These are phyloP conservation scores for Valencia hispanica DNA, from an alignment of 2,797 vertebrate genomes.

Conservation along the genomic window DNA sequence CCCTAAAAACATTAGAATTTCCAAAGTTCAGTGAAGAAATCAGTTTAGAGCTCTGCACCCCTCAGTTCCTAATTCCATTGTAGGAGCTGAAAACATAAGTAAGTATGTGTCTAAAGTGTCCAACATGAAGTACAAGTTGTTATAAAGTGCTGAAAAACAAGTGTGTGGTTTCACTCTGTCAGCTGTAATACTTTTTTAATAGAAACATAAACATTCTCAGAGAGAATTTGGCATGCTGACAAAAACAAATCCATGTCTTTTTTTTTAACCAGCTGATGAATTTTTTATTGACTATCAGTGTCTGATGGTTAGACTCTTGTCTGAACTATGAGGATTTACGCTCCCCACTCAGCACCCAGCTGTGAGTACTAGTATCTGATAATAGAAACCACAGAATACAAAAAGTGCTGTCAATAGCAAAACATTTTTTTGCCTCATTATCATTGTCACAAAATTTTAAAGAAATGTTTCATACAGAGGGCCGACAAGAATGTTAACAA, in stretches of 20 bases:
- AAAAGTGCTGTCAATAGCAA: slow-evolving; percentile 57
- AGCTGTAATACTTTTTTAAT: slow-evolving; percentile 31
- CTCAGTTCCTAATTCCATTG: background rate
- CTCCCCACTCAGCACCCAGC: slow-evolving; percentile 53
- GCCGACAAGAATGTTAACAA: slow-evolving; percentile 9
- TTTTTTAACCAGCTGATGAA: slow-evolving; percentile 56
- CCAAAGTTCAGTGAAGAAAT: slow-evolving; percentile 1
- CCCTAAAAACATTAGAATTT: background rate
- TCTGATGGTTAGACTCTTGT: slow-evolving; percentile 58
- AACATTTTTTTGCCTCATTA: slow-evolving; percentile 39
- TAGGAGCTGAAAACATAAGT: background rate
- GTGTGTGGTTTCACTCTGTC: slow-evolving; percentile 33
- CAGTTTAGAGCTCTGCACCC: background rate
- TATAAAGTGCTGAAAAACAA: slow-evolving; percentile 51
- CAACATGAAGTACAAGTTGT: slow-evolving; percentile 11
- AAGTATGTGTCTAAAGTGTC: background rate
- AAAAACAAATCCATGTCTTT: slow-evolving; percentile 49
- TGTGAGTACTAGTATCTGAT: slow-evolving; percentile 58
- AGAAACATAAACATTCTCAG: slow-evolving; percentile 45
- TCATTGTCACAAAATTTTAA: slow-evolving; percentile 44
- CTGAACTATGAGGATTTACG: slow-evolving; percentile 37
- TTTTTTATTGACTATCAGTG: slow-evolving; percentile 68
- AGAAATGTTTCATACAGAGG: slow-evolving; percentile 18
- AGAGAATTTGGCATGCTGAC: slow-evolving; percentile 52
- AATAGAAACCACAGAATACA: slow-evolving; percentile 55